These are phyloP conservation scores for Eurytoma adleriae DNA, from an alignment of 2,888 invertebrate genomes.

Conservation along the genomic window DNA sequence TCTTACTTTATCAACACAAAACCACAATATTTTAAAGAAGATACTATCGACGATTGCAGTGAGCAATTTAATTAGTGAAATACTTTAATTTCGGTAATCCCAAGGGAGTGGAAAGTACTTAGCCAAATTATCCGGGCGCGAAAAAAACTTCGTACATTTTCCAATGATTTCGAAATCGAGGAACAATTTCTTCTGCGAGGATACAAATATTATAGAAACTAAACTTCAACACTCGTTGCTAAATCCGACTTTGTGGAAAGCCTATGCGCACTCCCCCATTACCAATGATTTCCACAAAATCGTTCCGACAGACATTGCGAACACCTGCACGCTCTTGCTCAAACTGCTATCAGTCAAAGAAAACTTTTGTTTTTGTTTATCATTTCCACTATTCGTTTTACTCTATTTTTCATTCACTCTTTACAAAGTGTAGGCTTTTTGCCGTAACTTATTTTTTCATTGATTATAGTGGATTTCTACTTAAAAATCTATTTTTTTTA, in stretches of 20 bases:
- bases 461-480: too few relatives aligned
- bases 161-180: constrained; percentile 27
- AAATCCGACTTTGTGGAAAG: constrained; percentile 28
- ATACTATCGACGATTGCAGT: too few relatives aligned
- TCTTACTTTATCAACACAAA: too few relatives aligned
- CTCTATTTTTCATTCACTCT: too few relatives aligned
- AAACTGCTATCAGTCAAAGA: not conserved
- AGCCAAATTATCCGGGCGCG: not conserved
- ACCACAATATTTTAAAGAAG: too few relatives aligned
- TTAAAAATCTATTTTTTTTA: too few relatives aligned
- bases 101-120: not conserved
- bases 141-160: not conserved
- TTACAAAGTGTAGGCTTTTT: too few relatives aligned
- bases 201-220: constrained; percentile 5
- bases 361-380: too few relatives aligned
- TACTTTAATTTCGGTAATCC: not conserved
- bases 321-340: not conserved
- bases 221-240: constrained; percentile 17
- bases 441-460: too few relatives aligned
- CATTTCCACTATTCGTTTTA: too few relatives aligned
- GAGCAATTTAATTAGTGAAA: not conserved
- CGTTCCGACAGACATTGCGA: constrained; percentile 31
- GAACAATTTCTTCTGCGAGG: not conserved
- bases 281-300: constrained; percentile 30
- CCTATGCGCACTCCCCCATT: constrained; percentile 15